Evolutionary conservation across 2,113 vertebrate genomes (phyloP), one percentile per base, ranked within the genome.

Genomic region (Odobenus rosmarus): DNA sequence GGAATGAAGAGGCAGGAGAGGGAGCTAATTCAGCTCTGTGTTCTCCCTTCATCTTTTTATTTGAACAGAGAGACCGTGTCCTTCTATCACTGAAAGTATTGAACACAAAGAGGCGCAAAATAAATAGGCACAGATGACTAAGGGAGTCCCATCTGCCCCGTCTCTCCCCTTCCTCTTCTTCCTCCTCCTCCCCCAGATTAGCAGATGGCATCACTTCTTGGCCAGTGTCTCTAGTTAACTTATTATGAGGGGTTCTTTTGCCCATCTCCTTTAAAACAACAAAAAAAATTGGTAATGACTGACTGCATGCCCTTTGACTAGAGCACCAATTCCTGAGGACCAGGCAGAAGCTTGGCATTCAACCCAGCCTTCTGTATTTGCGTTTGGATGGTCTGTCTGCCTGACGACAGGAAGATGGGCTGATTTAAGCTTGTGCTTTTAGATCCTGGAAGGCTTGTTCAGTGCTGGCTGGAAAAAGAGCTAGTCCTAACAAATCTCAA

Each of bases 131-230:
- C 95, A 91, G 84, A 96, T 95, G 93, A 96, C 79, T 82, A 33
- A 83, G 61, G 62, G 82, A 36, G 8, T 79, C 16, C 95, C 95
- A 87, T 77, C 67, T 97, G 85, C 97, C 93, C 88, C 2, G 15
- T 86, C 15, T 71, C 19, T 76, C 19, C 82, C 88, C 94, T 79
- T 88, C 59, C 76, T 95, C 64, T n/a, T 91, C 57, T 57, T 36
- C 77, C 28, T 85, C 10, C 0, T 90, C 89, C 90, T 82, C 71
- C n/a, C 33, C 33, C 59, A 61, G 59, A 76, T 89, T 91, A 76
- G 89, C 97, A 97, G 86, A 82, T 96, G 96, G 88, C 74, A 83
- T 57, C 36, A 39, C 79, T 83, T 93, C 62, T 96, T 95, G 95
- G 89, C 86, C 80, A 80, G 23, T 67, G 39, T 84, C n/a, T 94